phyloP scores from a whole-genome alignment of 92 coral and sea anemone genomes.

The Porites rus region DNA sequence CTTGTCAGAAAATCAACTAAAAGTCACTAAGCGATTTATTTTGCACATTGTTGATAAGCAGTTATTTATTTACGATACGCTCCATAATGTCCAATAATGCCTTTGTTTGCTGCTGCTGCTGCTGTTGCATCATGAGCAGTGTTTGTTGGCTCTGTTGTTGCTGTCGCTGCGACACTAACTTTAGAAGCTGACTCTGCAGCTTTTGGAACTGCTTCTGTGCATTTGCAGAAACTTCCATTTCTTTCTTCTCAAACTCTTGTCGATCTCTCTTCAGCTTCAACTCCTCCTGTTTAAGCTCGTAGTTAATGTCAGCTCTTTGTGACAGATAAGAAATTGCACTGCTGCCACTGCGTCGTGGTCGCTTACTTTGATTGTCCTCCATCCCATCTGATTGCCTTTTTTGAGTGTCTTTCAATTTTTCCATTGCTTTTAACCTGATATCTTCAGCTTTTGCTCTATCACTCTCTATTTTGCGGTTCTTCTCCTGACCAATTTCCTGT shows the following conservation, averaged over 20 bases:
- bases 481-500: constrained; percentile 45
- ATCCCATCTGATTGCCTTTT: neutral
- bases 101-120: constrained; percentile 52
- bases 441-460: constrained; percentile 63
- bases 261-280: constrained; percentile 23
- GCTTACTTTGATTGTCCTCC: constrained; percentile 37
- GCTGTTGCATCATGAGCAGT: constrained; percentile 54
- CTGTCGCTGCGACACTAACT: constrained; percentile 36
- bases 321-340: constrained; percentile 50
- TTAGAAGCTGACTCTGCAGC: constrained; percentile 50
- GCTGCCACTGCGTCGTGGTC: constrained; percentile 43
- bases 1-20: constrained; percentile 45
- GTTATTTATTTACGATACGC: constrained; percentile 47
- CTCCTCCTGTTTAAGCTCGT: constrained; percentile 39
- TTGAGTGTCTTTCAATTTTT: constrained; percentile 45
- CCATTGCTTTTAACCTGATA: constrained; percentile 63
- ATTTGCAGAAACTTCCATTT: constrained; percentile 37
- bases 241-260: constrained; percentile 48
- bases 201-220: constrained; percentile 37
- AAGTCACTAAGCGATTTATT: constrained; percentile 45
- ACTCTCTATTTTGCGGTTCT: constrained; percentile 24
- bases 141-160: constrained; percentile 44
- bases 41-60: constrained; percentile 43
- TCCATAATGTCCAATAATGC: constrained; percentile 53
- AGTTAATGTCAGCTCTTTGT: constrained; percentile 51